Evolutionary conservation across 2,888 invertebrate species (phyloP).

Genomic region (Deladenus siricidicola): DNA sequence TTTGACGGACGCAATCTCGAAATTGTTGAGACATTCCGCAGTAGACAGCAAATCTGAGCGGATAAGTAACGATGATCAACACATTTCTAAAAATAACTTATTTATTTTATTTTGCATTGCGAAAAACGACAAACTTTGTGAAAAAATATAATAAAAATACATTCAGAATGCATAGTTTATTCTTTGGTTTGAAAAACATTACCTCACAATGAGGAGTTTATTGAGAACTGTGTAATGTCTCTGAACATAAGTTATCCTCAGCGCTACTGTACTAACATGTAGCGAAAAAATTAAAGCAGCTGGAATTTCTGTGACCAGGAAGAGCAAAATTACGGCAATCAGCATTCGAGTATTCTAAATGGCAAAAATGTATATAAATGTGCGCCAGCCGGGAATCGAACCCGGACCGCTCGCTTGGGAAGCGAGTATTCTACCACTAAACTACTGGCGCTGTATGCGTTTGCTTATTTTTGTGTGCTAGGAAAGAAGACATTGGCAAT

Average conservation of each 20-base stretch:
- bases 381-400: too few species aligned
- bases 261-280: slow-evolving; percentile 45
- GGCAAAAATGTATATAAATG: too few species aligned
- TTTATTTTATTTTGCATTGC: neutral
- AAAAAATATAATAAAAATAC: neutral
- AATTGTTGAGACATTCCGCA: slow-evolving; percentile 61
- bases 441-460: too few species aligned
- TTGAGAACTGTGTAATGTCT: slow-evolving; percentile 42
- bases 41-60: slow-evolving; percentile 82
- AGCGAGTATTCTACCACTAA: too few species aligned
- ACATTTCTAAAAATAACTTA: slow-evolving; percentile 63
- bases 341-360: slow-evolving; percentile 60
- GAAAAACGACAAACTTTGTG: neutral
- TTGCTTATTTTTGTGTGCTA: too few species aligned
- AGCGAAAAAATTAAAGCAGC: slow-evolving; percentile 53
- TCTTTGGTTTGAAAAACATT: neutral
- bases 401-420: too few species aligned
- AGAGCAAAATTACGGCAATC: slow-evolving; percentile 56
- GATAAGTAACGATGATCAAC: slow-evolving; percentile 80
- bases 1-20: slow-evolving; percentile 30
- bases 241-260: slow-evolving; percentile 34
- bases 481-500: too few species aligned
- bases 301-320: slow-evolving; percentile 58
- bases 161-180: neutral
- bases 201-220: slow-evolving; percentile 45